Percentiles rank a stretch among this genome's conserved stretches.
Evolutionary conservation across 2,113 vertebrate species (phyloP).

Genomic region (Cacatua alba): DNA sequence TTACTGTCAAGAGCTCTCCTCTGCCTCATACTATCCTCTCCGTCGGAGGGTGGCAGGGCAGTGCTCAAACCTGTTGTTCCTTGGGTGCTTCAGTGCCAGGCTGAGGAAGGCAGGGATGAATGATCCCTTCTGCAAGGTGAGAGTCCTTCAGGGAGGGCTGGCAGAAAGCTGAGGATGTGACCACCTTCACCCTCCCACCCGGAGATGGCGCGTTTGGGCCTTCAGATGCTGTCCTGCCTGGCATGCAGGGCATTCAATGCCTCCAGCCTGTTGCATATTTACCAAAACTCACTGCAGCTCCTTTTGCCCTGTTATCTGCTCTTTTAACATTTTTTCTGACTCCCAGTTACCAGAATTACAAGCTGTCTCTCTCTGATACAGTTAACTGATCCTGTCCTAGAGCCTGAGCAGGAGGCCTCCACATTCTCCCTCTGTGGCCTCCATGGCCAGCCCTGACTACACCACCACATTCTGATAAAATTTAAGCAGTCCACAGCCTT

Average conservation of each 20-base stretch:
- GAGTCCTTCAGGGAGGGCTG: neutral
- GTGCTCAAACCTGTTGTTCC: neutral
- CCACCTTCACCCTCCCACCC: neutral
- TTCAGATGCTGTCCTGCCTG: neutral
- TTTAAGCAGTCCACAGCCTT: neutral
- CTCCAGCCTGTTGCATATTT: neutral
- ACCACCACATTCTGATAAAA: neutral
- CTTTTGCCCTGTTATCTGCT: neutral
- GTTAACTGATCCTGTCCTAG: neutral
- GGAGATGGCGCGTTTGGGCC: neutral
- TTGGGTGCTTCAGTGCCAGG: neutral
- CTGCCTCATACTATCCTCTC: neutral
- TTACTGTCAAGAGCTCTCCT: neutral
- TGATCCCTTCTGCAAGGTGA: neutral
- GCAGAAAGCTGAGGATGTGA: neutral
- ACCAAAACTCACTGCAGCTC: neutral
- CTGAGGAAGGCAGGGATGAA: neutral
- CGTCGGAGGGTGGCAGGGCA: neutral
- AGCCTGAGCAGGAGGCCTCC: neutral
- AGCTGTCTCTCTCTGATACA: neutral
- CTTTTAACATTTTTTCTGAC: neutral
- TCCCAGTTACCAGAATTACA: neutral
- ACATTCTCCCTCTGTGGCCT: fast-evolving
- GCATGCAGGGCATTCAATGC: fast-evolving
- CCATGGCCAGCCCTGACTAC: neutral